Conservation (phyloP, 2,797 vertebrate species). For the Gorsachius magnificus region DNA sequence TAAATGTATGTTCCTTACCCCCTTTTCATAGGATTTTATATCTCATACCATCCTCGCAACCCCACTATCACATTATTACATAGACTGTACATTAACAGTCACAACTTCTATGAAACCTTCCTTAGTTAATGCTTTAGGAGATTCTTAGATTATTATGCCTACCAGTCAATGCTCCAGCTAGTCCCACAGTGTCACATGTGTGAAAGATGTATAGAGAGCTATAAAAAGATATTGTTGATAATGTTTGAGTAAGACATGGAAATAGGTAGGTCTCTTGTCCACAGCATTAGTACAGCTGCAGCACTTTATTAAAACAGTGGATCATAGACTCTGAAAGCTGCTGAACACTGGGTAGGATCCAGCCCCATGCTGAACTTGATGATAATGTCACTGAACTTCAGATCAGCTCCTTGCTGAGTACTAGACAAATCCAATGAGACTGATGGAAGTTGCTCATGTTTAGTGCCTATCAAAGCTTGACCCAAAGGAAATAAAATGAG, state of each 20-base stretch:
- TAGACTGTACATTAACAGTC: background rate
- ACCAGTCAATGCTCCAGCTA: background rate
- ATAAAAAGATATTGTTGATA: background rate
- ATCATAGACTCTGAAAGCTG: background rate
- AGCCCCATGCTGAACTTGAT: background rate
- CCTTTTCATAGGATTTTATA: background rate
- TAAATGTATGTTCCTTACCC: background rate
- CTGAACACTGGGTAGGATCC: background rate
- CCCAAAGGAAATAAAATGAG: background rate
- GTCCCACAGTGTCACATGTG: accelerated
- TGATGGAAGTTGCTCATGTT: background rate
- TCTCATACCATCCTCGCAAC: background rate
- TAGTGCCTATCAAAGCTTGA: background rate
- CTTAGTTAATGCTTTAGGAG: background rate
- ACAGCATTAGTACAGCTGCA: background rate
- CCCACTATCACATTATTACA: background rate
- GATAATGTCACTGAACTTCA: background rate
- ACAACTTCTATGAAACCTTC: background rate
- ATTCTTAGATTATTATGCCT: background rate
- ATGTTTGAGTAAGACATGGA: background rate
- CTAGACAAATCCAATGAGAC: background rate
- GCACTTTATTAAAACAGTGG: background rate
- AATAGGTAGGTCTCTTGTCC: background rate
- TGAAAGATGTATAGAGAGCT: background rate
- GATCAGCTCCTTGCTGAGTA: background rate